These are phyloP conservation scores for Erythrolamprus reginae DNA, from an alignment of 2,113 vertebrate species.

Conservation along the genomic window DNA sequence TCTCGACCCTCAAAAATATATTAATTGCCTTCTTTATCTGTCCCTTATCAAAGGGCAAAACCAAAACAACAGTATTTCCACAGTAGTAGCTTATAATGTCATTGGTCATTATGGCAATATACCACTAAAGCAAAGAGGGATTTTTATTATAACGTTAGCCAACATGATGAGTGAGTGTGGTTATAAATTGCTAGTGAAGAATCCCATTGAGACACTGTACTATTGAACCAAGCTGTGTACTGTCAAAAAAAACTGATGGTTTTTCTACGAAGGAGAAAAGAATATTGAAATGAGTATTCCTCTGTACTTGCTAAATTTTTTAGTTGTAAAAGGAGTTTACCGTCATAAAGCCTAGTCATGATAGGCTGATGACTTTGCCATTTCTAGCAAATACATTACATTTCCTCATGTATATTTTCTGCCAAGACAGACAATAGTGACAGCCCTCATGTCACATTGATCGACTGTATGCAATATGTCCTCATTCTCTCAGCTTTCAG, in stretches of 20 bases:
- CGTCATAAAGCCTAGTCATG: neutral
- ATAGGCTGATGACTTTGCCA: neutral
- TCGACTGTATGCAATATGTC: neutral
- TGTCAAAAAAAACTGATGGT: neutral
- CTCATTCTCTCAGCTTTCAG: neutral
- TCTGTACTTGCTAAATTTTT: neutral
- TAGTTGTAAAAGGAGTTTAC: neutral
- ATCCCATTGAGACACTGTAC: neutral
- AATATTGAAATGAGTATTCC: neutral
- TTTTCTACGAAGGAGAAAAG: too few relatives aligned
- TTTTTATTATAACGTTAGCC: neutral
- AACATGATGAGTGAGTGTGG: neutral
- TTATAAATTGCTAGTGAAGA: neutral
- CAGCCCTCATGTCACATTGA: neutral
- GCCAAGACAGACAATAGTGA: neutral
- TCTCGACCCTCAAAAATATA: neutral
- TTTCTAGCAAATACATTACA: neutral
- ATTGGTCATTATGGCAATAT: neutral
- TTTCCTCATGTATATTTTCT: neutral
- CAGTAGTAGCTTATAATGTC: neutral
- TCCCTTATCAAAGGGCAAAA: neutral
- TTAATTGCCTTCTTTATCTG: neutral
- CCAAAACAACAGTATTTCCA: neutral
- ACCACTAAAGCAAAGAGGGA: neutral
- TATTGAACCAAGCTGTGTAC: neutral